A percentile compares a stretch with the other conserved stretches of the same genome.
Conservation (phyloP, 1,140 invertebrate species). For the Hermetia illucens region DNA sequence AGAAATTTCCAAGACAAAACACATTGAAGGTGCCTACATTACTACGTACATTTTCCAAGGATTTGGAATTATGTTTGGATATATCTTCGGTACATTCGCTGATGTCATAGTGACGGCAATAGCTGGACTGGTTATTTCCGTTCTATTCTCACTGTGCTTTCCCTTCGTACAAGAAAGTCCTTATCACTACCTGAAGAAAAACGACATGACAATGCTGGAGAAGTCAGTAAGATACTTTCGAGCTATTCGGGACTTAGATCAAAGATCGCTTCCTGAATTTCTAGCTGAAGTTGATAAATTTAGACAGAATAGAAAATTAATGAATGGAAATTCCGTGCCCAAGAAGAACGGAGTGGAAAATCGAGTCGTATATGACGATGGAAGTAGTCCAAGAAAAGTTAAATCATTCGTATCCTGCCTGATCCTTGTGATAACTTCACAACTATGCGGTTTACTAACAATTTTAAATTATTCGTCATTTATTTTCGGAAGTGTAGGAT, state of each 20-base stretch:
- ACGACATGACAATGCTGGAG: conserved; percentile 33
- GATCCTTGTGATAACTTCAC: not conserved
- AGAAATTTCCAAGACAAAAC: conserved; percentile 31
- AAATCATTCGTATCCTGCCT: too few species aligned
- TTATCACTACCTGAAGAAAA: conserved; percentile 39
- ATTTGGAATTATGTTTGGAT: conserved; percentile 16
- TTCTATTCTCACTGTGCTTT: conserved; percentile 36
- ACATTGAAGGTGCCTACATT: conserved; percentile 18
- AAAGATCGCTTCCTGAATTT: conserved; percentile 18
- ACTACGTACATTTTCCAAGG: conserved; percentile 23
- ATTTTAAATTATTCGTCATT: not conserved
- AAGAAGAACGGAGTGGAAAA: too few species aligned
- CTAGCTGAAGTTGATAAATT: conserved; percentile 11
- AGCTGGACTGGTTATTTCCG: conserved; percentile 34
- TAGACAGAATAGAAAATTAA: not conserved
- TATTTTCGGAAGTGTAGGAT: not conserved
- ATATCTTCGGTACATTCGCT: conserved; percentile 14
- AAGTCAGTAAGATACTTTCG: conserved; percentile 35
- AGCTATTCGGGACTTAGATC: conserved; percentile 20
- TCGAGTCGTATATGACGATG: too few species aligned
- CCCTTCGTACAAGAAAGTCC: conserved; percentile 43
- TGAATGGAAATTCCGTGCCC: too few species aligned
- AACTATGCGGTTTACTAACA: not conserved
- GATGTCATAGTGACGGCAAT: conserved; percentile 14
- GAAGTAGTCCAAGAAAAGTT: too few species aligned